These are phyloP conservation scores for Anaspis maculata DNA, from an alignment of 2,888 invertebrate species.

Conservation along the genomic window DNA sequence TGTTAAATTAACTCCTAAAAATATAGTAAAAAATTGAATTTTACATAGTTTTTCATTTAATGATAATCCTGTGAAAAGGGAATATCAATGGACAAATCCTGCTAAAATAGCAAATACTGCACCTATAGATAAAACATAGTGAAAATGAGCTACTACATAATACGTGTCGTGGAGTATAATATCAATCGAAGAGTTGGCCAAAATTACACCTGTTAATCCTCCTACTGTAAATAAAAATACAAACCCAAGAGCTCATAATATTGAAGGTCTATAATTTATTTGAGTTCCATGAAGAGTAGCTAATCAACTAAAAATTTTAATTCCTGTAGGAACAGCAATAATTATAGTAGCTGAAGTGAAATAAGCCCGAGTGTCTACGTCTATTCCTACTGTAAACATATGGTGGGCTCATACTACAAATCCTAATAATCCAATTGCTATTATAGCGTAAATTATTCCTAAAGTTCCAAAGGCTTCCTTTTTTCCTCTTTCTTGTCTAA, in stretches of 20 bases:
- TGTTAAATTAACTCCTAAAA: constrained; percentile 69
- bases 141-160: constrained; percentile 77
- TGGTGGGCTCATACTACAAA: constrained; percentile 82
- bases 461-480: constrained; percentile 63
- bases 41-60: constrained; percentile 51
- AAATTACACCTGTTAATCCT: constrained; percentile 59
- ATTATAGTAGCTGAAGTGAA: constrained; percentile 80
- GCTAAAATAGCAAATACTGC: constrained; percentile 72
- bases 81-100: constrained; percentile 64
- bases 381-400: constrained; percentile 79
- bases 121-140: constrained; percentile 73
- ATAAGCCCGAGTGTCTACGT: constrained; percentile 75
- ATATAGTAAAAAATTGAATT: constrained; percentile 63
- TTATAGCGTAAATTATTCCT: constrained; percentile 79
- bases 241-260: constrained; percentile 65
- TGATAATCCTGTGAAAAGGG: constrained; percentile 55
- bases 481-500: constrained; percentile 66
- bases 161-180: constrained; percentile 74
- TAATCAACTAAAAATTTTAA: constrained; percentile 76
- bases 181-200: constrained; percentile 71
- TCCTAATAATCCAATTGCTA: constrained; percentile 72
- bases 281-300: constrained; percentile 59
- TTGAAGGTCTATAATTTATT: constrained; percentile 50
- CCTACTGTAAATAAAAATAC: constrained; percentile 71
- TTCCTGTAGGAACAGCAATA: constrained; percentile 78